These are phyloP conservation scores for Drosophila sturtevanti DNA, from an alignment of 1,140 invertebrate genomes.

Conservation along the genomic window DNA sequence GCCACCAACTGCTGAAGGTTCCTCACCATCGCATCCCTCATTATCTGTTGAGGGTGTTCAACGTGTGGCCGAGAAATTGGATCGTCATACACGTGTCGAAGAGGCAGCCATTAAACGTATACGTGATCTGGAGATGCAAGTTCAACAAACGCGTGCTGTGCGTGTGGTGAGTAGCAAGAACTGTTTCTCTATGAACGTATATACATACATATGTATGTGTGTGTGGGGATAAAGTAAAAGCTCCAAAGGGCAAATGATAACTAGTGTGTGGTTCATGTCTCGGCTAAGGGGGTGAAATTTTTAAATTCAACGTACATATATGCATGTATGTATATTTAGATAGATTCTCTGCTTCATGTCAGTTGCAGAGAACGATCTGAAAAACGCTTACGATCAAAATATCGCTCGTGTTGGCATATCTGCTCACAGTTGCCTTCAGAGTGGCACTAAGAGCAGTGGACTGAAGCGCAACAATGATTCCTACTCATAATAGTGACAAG, in stretches of 20 bases:
- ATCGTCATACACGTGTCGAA: slow-evolving; percentile 87
- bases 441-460: slow-evolving; percentile 26
- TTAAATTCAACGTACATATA: slow-evolving; percentile 16
- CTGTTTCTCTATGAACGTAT: no score
- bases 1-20: slow-evolving; percentile 40
- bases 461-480: slow-evolving; percentile 10
- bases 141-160: slow-evolving; percentile 83
- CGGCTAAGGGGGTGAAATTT: slow-evolving; percentile 4
- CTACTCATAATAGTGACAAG: slow-evolving; percentile 1
- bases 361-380: neutral
- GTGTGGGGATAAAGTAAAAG: neutral
- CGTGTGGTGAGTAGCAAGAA: slow-evolving; percentile 85
- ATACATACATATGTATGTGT: no score
- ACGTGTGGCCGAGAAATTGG: slow-evolving; percentile 87
- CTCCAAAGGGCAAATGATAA: neutral
- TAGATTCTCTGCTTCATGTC: no score
- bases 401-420: slow-evolving; percentile 2
- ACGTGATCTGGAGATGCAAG: slow-evolving; percentile 89
- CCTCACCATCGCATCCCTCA: slow-evolving; percentile 62
- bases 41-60: slow-evolving; percentile 85
- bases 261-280: slow-evolving; percentile 16
- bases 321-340: slow-evolving; percentile 19
- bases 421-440: slow-evolving; percentile 36
- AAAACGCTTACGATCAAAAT: slow-evolving; percentile 15
- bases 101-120: slow-evolving; percentile 89